A percentile compares a stretch with the other conserved stretches of the same genome.
Evolutionary conservation across 2,797 vertebrate species (phyloP).

Genomic region (Huso huso): DNA sequence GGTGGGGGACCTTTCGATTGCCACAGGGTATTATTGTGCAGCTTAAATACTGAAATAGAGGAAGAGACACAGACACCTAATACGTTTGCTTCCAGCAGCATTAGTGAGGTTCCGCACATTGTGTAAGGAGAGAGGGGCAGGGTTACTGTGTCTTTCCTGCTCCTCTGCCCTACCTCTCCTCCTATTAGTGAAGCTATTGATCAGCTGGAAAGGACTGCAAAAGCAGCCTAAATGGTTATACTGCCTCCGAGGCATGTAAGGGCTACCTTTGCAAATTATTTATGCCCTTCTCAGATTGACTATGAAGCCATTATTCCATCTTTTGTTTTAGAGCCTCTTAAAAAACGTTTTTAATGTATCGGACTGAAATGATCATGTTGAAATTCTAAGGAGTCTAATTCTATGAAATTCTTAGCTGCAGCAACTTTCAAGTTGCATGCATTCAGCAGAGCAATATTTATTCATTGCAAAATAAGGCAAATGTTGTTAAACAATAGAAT

Average conservation of each 20-base stretch:
- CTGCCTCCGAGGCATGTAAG: neutral
- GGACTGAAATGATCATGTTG: too few relatives aligned
- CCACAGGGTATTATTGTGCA: constrained; percentile 21
- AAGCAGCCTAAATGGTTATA: neutral
- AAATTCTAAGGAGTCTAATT: too few relatives aligned
- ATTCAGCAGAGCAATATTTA: too few relatives aligned
- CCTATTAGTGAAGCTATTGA: constrained; percentile 57
- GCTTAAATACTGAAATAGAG: constrained; percentile 24
- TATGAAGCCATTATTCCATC: neutral
- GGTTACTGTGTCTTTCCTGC: constrained; percentile 21
- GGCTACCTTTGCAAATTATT: neutral
- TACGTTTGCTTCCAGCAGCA: constrained; percentile 55
- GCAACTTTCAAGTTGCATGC: too few relatives aligned
- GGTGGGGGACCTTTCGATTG: neutral
- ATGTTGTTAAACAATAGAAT: too few relatives aligned
- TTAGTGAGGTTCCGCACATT: constrained; percentile 30
- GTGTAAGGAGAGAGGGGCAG: constrained; percentile 31
- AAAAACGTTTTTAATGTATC: too few relatives aligned
- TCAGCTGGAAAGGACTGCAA: constrained; percentile 39
- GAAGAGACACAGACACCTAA: constrained; percentile 46
- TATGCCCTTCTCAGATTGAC: neutral
- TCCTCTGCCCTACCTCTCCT: constrained; percentile 36
- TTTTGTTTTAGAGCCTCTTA: neutral
- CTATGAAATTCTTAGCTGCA: too few relatives aligned
- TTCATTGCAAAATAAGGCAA: too few relatives aligned